Evolutionary conservation across 2,888 invertebrate species (phyloP), one percentile per base, ranked within the genome.

Genomic region (Drosophila nigricruria): DNA sequence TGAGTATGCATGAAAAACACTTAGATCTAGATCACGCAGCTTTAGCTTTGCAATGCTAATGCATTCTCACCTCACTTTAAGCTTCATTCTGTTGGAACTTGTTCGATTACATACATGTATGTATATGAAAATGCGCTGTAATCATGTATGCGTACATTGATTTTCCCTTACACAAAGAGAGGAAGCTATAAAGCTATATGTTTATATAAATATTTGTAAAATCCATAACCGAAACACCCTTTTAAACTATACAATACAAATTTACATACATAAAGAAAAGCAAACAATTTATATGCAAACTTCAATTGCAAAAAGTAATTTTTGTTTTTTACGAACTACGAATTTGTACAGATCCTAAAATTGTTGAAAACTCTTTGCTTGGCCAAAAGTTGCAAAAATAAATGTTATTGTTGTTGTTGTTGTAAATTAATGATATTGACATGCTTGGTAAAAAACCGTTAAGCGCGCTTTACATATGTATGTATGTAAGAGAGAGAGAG

Each of bases 1-100:
- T 40, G 25, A 32, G 56, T 67, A 79, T 88, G 88, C 88, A 86
- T 88, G 86, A 86, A 86, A 89, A 89, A 78, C 86, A 89, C 86
- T 82, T 70, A 45, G 36, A 27, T 34, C 30, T 38, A 18, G n/a
- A n/a, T 34, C 16, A 34, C 27, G 27, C n/a, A 34, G 8, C 20
- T 30, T 20, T 23, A 38, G 30, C 6, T 52, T 16, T 43, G 23
- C 25, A 34, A 56, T 27, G 16, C 20, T 50, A 42, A 16, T 12
- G 20, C 14, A 27, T 14, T 30, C 4, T 27, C 16, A 14, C 25
- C 27, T 47, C 18, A 47, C n/a, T 23, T 56, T 23, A 23, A 12
- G 8, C 12, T n/a, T 34, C 1, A 25, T 57, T 45, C 34, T 34
- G 43, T 32, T 10, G 30, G 30, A 56, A 32, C 40, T 30, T 42